A percentile compares a stretch with the other conserved stretches of the same genome.
Evolutionary conservation across 2,113 vertebrate species (phyloP).

Genomic region (Trematomus loennbergii): DNA sequence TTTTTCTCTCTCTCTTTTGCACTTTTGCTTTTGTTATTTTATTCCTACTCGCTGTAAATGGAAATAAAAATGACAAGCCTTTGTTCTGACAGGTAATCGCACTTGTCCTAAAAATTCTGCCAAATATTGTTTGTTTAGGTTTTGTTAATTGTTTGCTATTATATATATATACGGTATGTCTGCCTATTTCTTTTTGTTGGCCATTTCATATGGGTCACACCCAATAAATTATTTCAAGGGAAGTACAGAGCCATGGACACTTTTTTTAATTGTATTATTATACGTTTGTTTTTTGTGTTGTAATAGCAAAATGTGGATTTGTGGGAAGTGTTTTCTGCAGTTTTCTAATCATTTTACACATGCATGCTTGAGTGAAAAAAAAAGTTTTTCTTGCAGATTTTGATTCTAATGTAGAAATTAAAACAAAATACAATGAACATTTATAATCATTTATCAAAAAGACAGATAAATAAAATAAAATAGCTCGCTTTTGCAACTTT

Average conservation of each 20-base stretch:
- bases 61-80: neutral
- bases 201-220: neutral
- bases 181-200: neutral
- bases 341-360: neutral
- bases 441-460: neutral
- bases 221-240: constrained; percentile 12
- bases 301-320: neutral
- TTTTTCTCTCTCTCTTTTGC: neutral
- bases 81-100: constrained; percentile 9
- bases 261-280: neutral
- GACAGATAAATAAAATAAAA: no score
- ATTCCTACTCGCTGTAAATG: constrained; percentile 30
- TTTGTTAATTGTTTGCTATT: neutral
- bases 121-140: constrained; percentile 13
- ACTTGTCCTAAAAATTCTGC: neutral
- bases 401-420: neutral
- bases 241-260: neutral
- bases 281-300: neutral
- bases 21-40: neutral
- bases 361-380: neutral
- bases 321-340: neutral
- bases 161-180: neutral
- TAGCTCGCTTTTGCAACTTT: no score
- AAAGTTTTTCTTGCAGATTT: neutral
- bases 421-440: neutral